A percentile compares a stretch with the other conserved stretches of the same genome.
These are phyloP conservation scores for Noctilio leporinus DNA, from an alignment of 2,113 vertebrate genomes.

Conservation along the genomic window DNA sequence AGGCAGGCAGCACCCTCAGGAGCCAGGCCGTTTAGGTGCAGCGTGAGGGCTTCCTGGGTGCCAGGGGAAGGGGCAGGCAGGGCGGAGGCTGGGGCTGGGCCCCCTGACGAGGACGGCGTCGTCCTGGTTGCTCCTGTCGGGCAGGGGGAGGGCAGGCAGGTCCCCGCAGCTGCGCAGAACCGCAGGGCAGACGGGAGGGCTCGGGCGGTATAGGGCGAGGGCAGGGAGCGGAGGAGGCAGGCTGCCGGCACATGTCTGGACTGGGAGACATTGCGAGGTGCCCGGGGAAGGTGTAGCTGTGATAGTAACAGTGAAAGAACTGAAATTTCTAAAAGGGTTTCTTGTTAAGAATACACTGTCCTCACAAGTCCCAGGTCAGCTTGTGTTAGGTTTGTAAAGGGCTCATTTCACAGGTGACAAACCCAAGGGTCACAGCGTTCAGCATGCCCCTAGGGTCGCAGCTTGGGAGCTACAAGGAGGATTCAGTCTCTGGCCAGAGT, in stretches of 20 bases:
- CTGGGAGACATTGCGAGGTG: not conserved
- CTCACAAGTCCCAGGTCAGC: not conserved
- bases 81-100: too few relatives aligned
- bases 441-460: not conserved
- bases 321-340: not conserved
- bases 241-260: accelerated
- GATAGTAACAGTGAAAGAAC: not conserved
- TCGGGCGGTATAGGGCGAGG: too few relatives aligned
- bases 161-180: not conserved
- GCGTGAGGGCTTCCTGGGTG: accelerated
- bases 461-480: not conserved
- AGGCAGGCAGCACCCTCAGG: not conserved
- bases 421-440: accelerated
- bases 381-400: not conserved
- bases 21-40: not conserved
- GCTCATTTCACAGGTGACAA: not conserved
- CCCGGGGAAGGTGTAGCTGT: not conserved
- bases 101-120: accelerated
- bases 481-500: not conserved
- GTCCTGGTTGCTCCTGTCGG: accelerated
- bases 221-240: not conserved
- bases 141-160: not conserved
- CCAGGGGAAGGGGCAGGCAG: not conserved
- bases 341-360: not conserved
- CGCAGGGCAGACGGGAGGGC: not conserved